Percentiles rank a stretch among this genome's conserved stretches.
phyloP scores from a whole-genome alignment of 2,113 vertebrate species.

The Myrmecophaga tridactyla region DNA sequence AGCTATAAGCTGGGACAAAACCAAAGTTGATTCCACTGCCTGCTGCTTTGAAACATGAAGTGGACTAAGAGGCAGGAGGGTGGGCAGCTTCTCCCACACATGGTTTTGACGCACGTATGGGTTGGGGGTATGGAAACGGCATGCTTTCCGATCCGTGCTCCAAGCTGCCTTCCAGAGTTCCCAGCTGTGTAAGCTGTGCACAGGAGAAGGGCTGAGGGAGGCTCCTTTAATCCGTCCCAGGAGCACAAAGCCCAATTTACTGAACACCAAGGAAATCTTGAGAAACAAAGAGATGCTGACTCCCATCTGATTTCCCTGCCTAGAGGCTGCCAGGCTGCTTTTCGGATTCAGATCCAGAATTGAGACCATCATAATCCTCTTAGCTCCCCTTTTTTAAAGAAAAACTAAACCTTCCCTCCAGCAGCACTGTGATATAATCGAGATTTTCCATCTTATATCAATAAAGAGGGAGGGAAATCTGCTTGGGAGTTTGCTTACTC shows the following conservation, averaged over 20 bases:
- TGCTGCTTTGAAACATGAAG: neutral
- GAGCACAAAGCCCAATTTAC: neutral
- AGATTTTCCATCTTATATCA: neutral
- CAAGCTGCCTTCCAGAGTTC: neutral
- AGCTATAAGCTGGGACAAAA: neutral
- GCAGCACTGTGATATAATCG: neutral
- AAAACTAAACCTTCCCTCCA: neutral
- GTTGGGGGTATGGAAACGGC: neutral
- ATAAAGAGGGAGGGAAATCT: neutral
- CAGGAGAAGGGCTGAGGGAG: neutral
- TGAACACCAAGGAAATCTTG: neutral
- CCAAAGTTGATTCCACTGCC: neutral
- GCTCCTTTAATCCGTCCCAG: neutral
- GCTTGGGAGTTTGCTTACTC: neutral
- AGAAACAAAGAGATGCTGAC: neutral
- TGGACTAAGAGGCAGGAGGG: neutral
- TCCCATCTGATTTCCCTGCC: neutral
- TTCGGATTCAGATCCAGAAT: neutral
- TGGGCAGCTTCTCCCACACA: too few species aligned
- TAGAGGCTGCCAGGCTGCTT: neutral
- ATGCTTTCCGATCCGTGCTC: neutral
- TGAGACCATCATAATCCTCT: neutral
- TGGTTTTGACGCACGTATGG: neutral
- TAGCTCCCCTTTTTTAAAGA: neutral
- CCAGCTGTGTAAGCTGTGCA: rapidly evolving